Percentiles rank a stretch among this genome's conserved stretches.
phyloP scores from a whole-genome alignment of 92 coral and sea anemone genomes.

The Palythoa heliodiscus region DNA sequence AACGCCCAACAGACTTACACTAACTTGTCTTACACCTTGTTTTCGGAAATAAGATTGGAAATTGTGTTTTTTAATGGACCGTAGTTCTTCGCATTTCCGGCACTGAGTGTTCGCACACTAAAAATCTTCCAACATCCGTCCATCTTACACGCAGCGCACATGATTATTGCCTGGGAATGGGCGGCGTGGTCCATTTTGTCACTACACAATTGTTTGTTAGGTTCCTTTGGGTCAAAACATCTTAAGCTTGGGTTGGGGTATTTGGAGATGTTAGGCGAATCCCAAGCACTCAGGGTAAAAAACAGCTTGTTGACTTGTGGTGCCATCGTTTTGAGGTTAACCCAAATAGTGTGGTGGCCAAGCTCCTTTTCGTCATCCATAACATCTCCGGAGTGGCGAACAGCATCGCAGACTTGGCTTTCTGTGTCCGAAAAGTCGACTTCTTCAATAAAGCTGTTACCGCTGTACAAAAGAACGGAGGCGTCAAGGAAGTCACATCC shows the following conservation, averaged over 20 bases:
- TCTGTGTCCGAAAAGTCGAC: no score
- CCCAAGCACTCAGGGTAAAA: conserved; percentile 93
- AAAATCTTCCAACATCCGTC: conserved; percentile 86
- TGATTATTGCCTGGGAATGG: conserved; percentile 90
- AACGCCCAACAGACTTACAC: not conserved
- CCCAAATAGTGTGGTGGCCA: conserved; percentile 88
- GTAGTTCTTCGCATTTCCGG: conserved; percentile 85
- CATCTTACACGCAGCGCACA: conserved; percentile 86
- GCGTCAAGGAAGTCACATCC: conserved; percentile 86
- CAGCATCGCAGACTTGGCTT: conserved; percentile 50
- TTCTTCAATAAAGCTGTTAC: conserved; percentile 49
- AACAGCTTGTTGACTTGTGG: conserved; percentile 75
- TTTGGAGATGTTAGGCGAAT: conserved; percentile 86
- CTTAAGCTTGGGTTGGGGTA: conserved; percentile 84
- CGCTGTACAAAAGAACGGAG: conserved; percentile 82
- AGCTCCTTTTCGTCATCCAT: conserved; percentile 57
- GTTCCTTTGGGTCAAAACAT: conserved; percentile 83
- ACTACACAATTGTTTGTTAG: conserved; percentile 86
- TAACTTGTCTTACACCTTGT: conserved; percentile 2
- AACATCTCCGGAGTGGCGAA: conserved; percentile 88
- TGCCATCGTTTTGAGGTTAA: conserved; percentile 72
- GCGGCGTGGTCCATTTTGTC: conserved; percentile 89
- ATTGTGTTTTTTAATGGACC: conserved; percentile 66
- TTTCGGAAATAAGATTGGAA: conserved; percentile 51
- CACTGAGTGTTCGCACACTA: conserved; percentile 73